Evolutionary conservation across 2,888 invertebrate species (phyloP), one percentile per base, ranked within the genome.

Genomic region (Tinea semifulvella): DNA sequence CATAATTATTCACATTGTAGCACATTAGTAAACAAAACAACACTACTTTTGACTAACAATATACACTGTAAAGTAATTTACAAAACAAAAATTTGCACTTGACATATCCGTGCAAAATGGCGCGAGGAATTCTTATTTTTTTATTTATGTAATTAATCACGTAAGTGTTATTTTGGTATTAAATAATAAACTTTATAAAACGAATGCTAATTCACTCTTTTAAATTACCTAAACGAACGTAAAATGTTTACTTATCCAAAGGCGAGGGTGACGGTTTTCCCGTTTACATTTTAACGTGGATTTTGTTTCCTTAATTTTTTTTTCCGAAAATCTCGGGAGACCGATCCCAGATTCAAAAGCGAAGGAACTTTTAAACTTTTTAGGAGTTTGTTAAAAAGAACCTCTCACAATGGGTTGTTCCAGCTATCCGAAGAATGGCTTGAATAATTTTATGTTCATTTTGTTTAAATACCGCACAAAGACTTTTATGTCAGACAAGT

Each of bases 401-500:
- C 66, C 67, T 71, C 63, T 73, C 69, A 76, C 79, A 79, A 77
- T 77, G 76, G 76, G 74, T 77, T 76, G 68, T 62, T 61, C 62
- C 62, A 62, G 53, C 50, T 52, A n/a, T 26, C 47, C 46, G 50
- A 54, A n/a, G 63, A 61, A 63, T 60, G 60, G 59, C 61, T 60
- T 71, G 73, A 63, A 76, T 76, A 77, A 77, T 77, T 73, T 76
- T 71, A 76, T 39, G 39, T 17, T 39, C 20, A 11, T 20, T 18
- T 39, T 39, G 20, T 27, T 14, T 36, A 36, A 36, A 36, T 16
- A 36, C 17, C 17, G 16, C 4, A 10, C 6, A n/a, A n/a, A 36
- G 36, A 38, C 10, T 38, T 38, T 38, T 38, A 38, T 13, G 13
- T n/a, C 14, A 7, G 31, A 18, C 19, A 18, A 18, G 39, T 39